Evolutionary conservation across 2,797 vertebrate species (phyloP).

Genomic region (Phrynocephalus guinanensis): DNA sequence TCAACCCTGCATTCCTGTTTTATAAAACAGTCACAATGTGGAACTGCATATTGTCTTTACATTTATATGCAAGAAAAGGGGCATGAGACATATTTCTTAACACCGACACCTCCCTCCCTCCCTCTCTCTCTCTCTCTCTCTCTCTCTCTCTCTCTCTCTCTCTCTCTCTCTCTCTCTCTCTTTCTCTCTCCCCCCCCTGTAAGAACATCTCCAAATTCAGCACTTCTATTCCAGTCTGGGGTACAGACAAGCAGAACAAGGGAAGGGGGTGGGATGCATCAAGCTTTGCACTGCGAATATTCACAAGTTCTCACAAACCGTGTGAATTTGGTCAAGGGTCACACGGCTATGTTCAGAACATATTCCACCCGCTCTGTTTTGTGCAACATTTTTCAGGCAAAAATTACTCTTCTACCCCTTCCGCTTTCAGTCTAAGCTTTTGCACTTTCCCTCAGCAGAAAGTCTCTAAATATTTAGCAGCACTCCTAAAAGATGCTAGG

Average conservation of each 20-base stretch:
- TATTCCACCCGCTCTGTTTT: slow-evolving; percentile 6
- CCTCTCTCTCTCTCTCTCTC: neutral
- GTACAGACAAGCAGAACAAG: slow-evolving; percentile 20
- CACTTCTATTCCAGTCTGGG: slow-evolving; percentile 32
- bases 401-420: neutral
- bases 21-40: slow-evolving; percentile 29
- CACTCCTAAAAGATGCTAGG: neutral
- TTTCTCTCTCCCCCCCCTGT: too few relatives aligned
- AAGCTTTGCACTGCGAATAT: slow-evolving; percentile 54
- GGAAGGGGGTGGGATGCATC: slow-evolving; percentile 52
- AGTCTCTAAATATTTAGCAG: neutral
- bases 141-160: neutral
- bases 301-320: slow-evolving; percentile 53
- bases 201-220: slow-evolving; percentile 43
- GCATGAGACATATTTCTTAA: slow-evolving; percentile 30
- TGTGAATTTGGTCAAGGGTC: slow-evolving; percentile 20
- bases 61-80: slow-evolving; percentile 45
- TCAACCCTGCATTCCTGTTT: slow-evolving; percentile 52
- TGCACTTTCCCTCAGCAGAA: neutral
- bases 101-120: slow-evolving; percentile 39
- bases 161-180: too few relatives aligned
- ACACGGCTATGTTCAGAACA: slow-evolving; percentile 7
- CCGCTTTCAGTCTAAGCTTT: neutral
- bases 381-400: neutral
- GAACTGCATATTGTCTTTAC: slow-evolving; percentile 7